A percentile compares a stretch with the other conserved stretches of the same genome.
Conservation (phyloP, 2,113 vertebrate genomes). For the Prunella fulvescens region DNA sequence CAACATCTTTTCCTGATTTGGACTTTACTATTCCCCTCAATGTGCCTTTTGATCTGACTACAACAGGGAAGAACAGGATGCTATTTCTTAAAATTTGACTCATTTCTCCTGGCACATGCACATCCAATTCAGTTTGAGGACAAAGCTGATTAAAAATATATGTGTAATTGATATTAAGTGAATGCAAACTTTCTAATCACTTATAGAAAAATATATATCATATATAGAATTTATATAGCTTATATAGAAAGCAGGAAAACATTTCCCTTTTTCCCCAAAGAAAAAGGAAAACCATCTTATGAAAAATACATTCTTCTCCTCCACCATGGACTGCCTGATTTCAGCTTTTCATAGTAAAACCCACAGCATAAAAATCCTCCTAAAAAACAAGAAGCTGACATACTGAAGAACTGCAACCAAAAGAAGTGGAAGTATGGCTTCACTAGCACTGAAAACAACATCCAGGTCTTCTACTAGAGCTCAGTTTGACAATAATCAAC, state of each 20-base stretch:
- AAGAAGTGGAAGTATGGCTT: background rate
- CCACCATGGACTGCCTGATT: background rate
- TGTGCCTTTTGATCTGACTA: background rate
- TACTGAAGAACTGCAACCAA: background rate
- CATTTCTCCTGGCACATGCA: background rate
- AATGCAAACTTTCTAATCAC: background rate
- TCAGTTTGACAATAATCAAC: background rate
- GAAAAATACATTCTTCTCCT: background rate
- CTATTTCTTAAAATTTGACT: background rate
- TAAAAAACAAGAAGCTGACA: background rate
- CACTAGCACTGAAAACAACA: background rate
- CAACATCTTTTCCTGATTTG: background rate
- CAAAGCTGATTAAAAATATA: background rate
- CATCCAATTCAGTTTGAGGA: background rate
- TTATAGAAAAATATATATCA: background rate
- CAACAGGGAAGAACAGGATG: background rate
- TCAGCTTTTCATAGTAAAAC: background rate
- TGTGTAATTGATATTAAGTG: background rate
- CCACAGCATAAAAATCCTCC: background rate
- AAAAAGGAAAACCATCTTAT: background rate
- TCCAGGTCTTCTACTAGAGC: background rate
- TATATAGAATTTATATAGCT: background rate
- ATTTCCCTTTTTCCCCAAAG: background rate
- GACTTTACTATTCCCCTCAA: background rate
- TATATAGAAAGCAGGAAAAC: background rate